phyloP scores from a whole-genome alignment of 2,888 invertebrate species.

The Aporophyla nigra region DNA sequence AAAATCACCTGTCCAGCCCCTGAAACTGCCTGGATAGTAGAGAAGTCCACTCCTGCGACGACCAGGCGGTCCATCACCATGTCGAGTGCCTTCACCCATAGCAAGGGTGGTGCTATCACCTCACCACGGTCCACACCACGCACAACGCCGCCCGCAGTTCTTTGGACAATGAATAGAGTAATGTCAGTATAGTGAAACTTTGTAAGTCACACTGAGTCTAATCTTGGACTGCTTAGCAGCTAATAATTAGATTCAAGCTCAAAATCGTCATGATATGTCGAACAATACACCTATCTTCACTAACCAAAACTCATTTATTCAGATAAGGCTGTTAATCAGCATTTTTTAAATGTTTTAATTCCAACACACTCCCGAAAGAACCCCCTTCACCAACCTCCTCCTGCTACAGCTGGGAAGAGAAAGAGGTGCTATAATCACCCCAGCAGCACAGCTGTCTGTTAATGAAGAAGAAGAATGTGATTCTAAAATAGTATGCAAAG shows the following conservation, averaged over 20 bases:
- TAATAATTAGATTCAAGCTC: neutral
- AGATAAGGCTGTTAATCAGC: no score
- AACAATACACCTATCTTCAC: neutral
- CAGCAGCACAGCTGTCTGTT: no score
- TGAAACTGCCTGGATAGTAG: conserved; percentile 95
- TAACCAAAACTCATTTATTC: no score
- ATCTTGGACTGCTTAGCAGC: neutral
- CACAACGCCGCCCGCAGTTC: conserved; percentile 89
- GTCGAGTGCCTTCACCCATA: conserved; percentile 99
- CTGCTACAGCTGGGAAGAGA: no score
- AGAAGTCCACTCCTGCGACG: conserved; percentile 95
- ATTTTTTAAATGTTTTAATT: no score
- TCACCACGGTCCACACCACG: conserved; percentile 86
- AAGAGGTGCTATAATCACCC: no score
- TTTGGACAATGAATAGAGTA: neutral
- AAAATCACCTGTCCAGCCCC: conserved; percentile 96
- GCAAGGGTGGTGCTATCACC: conserved; percentile 95
- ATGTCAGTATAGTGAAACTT: neutral
- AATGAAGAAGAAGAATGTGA: no score
- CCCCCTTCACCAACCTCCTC: no score
- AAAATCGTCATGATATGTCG: neutral
- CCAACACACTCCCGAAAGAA: no score
- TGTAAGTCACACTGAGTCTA: no score
- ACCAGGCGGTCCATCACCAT: conserved; percentile 96
- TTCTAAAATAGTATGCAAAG: no score